Evolutionary conservation across 2,797 vertebrate species (phyloP).

Genomic region (Amazona finschi): DNA sequence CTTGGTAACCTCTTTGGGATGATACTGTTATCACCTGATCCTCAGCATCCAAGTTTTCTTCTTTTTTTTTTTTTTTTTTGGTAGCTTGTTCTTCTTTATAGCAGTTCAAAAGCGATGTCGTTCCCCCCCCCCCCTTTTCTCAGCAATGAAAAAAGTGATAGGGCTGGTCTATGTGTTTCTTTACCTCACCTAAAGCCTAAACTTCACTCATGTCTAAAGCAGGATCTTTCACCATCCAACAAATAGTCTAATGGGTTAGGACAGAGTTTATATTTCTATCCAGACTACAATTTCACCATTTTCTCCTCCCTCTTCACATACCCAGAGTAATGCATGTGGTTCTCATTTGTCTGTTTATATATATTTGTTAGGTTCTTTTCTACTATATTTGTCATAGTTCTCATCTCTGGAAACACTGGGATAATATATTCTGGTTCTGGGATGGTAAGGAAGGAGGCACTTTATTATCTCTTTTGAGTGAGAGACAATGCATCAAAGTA

Average conservation of each 20-base stretch:
- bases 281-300: not conserved
- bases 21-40: not conserved
- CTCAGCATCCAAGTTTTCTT: too few species aligned
- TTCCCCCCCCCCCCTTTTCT: not conserved
- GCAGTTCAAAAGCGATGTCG: not conserved
- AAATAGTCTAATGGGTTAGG: not conserved
- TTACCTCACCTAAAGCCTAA: not conserved
- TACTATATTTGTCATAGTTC: not conserved
- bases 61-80: not conserved
- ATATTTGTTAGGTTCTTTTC: not conserved
- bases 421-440: not conserved
- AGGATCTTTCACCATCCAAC: not conserved
- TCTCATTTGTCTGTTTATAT: not conserved
- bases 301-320: not conserved
- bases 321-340: accelerated
- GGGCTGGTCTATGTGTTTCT: not conserved
- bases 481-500: not conserved
- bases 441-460: not conserved
- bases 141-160: not conserved
- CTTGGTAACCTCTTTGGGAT: not conserved
- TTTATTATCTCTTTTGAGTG: not conserved
- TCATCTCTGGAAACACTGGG: not conserved
- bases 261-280: not conserved
- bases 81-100: not conserved
- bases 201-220: not conserved